Conservation (phyloP, 2,113 vertebrate genomes). For the Actenoides lindsayi region DNA sequence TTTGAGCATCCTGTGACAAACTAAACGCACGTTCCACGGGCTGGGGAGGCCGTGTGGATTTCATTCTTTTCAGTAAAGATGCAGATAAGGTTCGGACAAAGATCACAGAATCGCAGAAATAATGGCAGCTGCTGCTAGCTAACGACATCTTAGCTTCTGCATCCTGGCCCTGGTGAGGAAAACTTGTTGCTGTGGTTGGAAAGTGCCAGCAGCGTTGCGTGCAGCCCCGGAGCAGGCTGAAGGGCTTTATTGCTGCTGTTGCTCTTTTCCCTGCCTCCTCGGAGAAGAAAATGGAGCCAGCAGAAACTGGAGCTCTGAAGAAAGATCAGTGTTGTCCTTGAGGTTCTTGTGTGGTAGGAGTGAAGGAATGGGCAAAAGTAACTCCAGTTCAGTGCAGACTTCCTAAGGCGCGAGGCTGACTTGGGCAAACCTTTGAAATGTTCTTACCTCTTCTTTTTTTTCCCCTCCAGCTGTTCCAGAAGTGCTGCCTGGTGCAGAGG, state of each 20-base stretch:
- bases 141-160: fast-evolving
- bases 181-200: fast-evolving
- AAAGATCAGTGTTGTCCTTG: background rate
- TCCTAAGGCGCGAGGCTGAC: background rate
- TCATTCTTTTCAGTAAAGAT: background rate
- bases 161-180: fast-evolving
- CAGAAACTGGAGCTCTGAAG: background rate
- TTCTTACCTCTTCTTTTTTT: background rate
- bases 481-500: conserved; percentile 90
- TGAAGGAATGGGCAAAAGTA: background rate
- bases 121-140: fast-evolving
- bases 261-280: background rate
- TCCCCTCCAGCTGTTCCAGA: conserved; percentile 87
- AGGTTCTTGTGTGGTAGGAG: background rate
- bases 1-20: background rate
- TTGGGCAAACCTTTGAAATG: background rate
- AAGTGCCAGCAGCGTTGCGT: background rate
- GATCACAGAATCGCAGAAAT: background rate
- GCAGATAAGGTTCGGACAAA: fast-evolving
- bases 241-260: background rate
- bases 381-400: fast-evolving
- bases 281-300: background rate
- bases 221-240: background rate
- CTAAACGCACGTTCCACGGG: background rate
- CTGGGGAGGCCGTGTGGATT: background rate